Conservation (phyloP, 2,888 invertebrate species). For the Ectemnius lituratus region DNA sequence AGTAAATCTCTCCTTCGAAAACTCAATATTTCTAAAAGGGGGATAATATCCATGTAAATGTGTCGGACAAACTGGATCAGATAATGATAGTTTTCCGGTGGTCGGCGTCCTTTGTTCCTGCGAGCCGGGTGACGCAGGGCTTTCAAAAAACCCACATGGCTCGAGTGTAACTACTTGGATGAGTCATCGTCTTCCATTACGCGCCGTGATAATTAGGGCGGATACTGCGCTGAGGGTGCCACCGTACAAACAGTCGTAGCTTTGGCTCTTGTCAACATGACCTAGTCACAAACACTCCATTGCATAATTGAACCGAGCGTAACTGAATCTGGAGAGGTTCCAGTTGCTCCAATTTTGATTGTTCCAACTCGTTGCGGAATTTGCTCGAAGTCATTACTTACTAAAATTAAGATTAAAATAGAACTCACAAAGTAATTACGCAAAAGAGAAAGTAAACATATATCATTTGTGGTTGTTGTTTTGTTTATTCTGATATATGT, state of each 20-base stretch:
- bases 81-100: slow-evolving; percentile 37
- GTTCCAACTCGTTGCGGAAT: too few species aligned
- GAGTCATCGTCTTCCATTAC: slow-evolving; percentile 52
- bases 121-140: slow-evolving; percentile 46
- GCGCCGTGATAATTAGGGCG: slow-evolving; percentile 64
- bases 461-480: too few species aligned
- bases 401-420: too few species aligned
- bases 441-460: too few species aligned
- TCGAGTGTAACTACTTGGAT: slow-evolving; percentile 35
- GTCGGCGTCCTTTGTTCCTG: slow-evolving; percentile 33
- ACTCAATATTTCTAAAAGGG: too few species aligned
- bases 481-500: too few species aligned
- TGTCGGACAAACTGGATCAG: slow-evolving; percentile 29
- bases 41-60: too few species aligned
- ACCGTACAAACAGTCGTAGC: slow-evolving; percentile 53
- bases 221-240: slow-evolving; percentile 63
- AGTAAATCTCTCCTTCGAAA: too few species aligned
- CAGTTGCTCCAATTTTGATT: too few species aligned
- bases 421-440: too few species aligned
- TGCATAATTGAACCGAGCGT: slow-evolving; percentile 49
- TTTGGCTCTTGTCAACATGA: slow-evolving; percentile 63
- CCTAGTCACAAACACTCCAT: slow-evolving; percentile 34
- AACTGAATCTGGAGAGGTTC: slow-evolving; percentile 43
- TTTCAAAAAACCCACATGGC: slow-evolving; percentile 51
- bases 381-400: too few species aligned